Evolutionary conservation across 2,113 vertebrate genomes (phyloP), one percentile per base, ranked within the genome.

Genomic region (Lepus europaeus): DNA sequence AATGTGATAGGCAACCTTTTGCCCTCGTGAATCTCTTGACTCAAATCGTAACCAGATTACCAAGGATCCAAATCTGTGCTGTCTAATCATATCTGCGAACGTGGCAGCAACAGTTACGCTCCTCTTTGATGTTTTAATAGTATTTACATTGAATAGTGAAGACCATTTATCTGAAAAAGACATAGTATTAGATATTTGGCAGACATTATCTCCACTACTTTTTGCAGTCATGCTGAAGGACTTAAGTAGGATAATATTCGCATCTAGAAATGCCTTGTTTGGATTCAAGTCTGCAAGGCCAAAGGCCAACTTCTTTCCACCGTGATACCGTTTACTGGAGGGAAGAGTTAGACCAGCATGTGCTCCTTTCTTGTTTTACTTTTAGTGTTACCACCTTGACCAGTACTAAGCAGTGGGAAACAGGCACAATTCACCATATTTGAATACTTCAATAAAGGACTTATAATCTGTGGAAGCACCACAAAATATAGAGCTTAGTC

Each of bases 11-110:
- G 64, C 86, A 95, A 80, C 59, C 16, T 94, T 86, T 87, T 59
- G 45, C 45, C 36, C 36, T 90, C 29, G 25, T 90, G 93, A 93
- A 89, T 96, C 92, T 74, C 33, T n/a, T n/a, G 74, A n/a, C 88
- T 94, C 17, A 76, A 33, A 45, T 95, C 69, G 9, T 64, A 74
- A 22, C 22, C 82, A 53, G 72, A 79, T 90, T 22, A 94, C 51
- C 53, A 66, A 29, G 3, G 33, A 86, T 59, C 56, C 79, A 83
- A 23, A 45, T 59, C 56, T 63, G 29, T 29, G 53, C 49, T 9
- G 8, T 27, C 14, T 33, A 13, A 23, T 22, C 61, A 80, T 63
- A n/a, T 20, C 69, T 22, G 20, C 9, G 64, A 70, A 45, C 49
- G 87, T 12, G 53, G 61, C 45, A 23, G 77, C 1, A 17, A 20